Evolutionary conservation across 2,888 invertebrate genomes (phyloP).

Genomic region (Volucella inanis): DNA sequence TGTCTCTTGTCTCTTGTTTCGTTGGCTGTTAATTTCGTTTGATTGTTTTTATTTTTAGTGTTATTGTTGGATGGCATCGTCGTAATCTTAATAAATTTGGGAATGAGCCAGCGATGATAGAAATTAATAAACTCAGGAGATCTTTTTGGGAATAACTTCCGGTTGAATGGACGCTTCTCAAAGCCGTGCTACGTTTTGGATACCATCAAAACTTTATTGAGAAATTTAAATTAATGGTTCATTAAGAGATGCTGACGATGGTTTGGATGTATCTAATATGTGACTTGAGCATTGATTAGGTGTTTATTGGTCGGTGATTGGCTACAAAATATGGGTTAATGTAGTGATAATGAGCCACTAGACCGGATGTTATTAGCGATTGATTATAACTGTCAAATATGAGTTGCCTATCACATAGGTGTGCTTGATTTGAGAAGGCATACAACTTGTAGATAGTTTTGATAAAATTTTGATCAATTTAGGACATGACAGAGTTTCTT

Average conservation of each 20-base stretch:
- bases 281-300: conserved; percentile 7
- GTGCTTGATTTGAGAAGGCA: too few species aligned
- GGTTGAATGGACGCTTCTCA: conserved; percentile 12
- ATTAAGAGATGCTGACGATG: not conserved
- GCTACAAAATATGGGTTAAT: too few species aligned
- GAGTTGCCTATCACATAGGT: too few species aligned
- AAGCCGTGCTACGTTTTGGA: not conserved
- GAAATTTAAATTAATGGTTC: conserved; percentile 20
- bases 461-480: too few species aligned
- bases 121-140: conserved; percentile 36
- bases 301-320: not conserved
- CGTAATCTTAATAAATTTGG: conserved; percentile 39
- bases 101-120: not conserved
- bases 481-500: too few species aligned
- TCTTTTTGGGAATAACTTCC: conserved; percentile 27
- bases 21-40: conserved; percentile 9
- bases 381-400: too few species aligned
- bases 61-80: conserved; percentile 50
- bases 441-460: too few species aligned
- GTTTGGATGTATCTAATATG: conserved; percentile 11
- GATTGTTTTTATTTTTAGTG: conserved; percentile 15
- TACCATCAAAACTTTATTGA: not conserved
- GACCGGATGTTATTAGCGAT: too few species aligned
- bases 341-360: too few species aligned
- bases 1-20: too few species aligned